phyloP scores from a whole-genome alignment of 2,797 vertebrate genomes.

The Hydrocynus forskahlii region DNA sequence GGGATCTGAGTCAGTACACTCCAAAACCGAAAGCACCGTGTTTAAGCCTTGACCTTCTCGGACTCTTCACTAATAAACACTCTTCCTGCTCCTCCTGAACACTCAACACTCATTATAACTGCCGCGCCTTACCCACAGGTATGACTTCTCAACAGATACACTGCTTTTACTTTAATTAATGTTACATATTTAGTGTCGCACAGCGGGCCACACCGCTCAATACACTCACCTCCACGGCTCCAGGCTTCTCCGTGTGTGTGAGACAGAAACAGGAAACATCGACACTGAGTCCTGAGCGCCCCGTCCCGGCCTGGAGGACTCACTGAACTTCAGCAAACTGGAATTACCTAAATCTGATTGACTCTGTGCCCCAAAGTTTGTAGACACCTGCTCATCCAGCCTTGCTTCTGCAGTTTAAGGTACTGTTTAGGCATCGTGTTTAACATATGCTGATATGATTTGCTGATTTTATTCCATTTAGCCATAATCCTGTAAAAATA shows the following conservation, averaged over 20 bases:
- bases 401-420: too few species aligned
- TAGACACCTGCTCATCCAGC: too few species aligned
- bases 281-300: not conserved
- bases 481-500: too few species aligned
- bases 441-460: too few species aligned
- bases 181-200: not conserved
- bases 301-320: not conserved
- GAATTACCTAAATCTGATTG: too few species aligned
- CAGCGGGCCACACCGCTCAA: not conserved
- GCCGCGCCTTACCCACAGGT: not conserved
- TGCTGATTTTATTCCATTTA: too few species aligned
- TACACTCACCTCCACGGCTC: slow-evolving; percentile 44
- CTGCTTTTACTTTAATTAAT: not conserved
- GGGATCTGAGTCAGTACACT: not conserved
- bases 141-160: too few species aligned
- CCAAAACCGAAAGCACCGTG: slow-evolving; percentile 19
- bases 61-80: not conserved
- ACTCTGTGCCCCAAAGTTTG: too few species aligned
- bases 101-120: not conserved
- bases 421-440: too few species aligned
- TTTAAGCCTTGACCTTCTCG: slow-evolving; percentile 32
- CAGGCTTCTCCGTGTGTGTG: not conserved
- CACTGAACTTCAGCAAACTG: too few species aligned
- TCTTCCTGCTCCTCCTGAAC: not conserved
- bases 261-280: not conserved